These are phyloP conservation scores for Semicossyphus pulcher DNA, from an alignment of 2,113 vertebrate genomes.

Conservation along the genomic window DNA sequence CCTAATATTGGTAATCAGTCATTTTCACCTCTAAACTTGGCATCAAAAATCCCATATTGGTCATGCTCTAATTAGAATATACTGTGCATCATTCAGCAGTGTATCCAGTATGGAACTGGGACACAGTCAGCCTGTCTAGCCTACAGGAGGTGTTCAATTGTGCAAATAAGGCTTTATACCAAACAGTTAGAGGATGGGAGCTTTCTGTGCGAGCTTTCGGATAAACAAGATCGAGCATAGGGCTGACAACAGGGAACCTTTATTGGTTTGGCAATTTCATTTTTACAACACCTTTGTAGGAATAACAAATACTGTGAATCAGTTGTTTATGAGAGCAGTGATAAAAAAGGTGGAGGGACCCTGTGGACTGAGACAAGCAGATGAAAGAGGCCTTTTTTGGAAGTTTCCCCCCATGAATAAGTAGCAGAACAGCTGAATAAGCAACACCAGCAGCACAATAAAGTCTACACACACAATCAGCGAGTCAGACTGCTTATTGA, in stretches of 20 bases:
- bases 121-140: background rate
- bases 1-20: too few relatives aligned
- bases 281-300: conserved; percentile 27
- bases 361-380: conserved; percentile 35
- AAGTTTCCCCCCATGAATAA: conserved; percentile 39
- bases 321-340: conserved; percentile 29
- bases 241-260: background rate
- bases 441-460: conserved; percentile 44
- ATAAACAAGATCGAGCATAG: background rate
- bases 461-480: conserved; percentile 27
- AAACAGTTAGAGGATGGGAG: background rate
- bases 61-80: too few relatives aligned
- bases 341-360: conserved; percentile 35
- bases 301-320: conserved; percentile 36
- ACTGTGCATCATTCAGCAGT: background rate
- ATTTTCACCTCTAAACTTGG: too few relatives aligned
- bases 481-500: conserved; percentile 5
- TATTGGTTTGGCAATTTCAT: conserved; percentile 25
- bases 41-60: too few relatives aligned
- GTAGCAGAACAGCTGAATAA: conserved; percentile 52
- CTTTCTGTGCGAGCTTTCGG: background rate
- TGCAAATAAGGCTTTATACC: background rate
- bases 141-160: background rate
- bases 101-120: background rate
- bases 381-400: conserved; percentile 37